Evolutionary conservation across 2,797 vertebrate species (phyloP).

Genomic region (Harpagifer antarcticus): DNA sequence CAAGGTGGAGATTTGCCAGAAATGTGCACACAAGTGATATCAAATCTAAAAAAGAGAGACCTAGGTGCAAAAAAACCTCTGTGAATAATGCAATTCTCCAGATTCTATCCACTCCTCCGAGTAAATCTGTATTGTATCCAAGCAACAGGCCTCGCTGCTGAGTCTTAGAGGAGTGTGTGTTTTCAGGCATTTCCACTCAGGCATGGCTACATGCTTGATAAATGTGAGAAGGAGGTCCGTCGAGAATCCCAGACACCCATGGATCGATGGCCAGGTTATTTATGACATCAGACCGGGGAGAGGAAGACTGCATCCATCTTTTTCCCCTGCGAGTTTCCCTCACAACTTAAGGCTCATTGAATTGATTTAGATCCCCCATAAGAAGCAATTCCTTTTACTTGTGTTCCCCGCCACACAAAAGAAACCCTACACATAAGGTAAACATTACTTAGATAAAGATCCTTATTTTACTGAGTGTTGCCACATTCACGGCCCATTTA

Average conservation of each 20-base stretch:
- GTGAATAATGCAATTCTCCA: slow-evolving; percentile 32
- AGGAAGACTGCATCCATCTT: slow-evolving; percentile 76
- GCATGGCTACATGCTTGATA: slow-evolving; percentile 67
- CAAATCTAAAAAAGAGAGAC: slow-evolving; percentile 17
- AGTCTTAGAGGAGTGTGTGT: slow-evolving; percentile 39
- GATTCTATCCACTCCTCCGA: slow-evolving; percentile 27
- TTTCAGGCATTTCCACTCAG: slow-evolving; percentile 49
- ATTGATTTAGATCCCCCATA: slow-evolving; percentile 63
- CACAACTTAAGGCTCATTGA: slow-evolving; percentile 45
- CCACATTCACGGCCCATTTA: slow-evolving; percentile 21
- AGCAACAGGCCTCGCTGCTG: slow-evolving; percentile 68
- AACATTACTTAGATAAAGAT: slow-evolving; percentile 26
- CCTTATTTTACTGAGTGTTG: not conserved
- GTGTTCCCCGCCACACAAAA: slow-evolving; percentile 8
- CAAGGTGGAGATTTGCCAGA: not conserved
- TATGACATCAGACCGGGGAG: slow-evolving; percentile 68
- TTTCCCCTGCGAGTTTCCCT: slow-evolving; percentile 43
- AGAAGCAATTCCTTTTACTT: slow-evolving; percentile 39
- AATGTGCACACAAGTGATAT: not conserved
- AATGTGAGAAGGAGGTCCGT: slow-evolving; percentile 72
- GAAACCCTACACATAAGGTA: slow-evolving; percentile 22
- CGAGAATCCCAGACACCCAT: slow-evolving; percentile 74
- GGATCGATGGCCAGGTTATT: slow-evolving; percentile 84
- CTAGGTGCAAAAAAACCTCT: slow-evolving; percentile 26
- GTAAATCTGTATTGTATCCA: slow-evolving; percentile 66